A percentile compares a stretch with the other conserved stretches of the same genome.
These are phyloP conservation scores for Xiphophorus birchmanni DNA, from an alignment of 2,797 vertebrate species.

Conservation along the genomic window DNA sequence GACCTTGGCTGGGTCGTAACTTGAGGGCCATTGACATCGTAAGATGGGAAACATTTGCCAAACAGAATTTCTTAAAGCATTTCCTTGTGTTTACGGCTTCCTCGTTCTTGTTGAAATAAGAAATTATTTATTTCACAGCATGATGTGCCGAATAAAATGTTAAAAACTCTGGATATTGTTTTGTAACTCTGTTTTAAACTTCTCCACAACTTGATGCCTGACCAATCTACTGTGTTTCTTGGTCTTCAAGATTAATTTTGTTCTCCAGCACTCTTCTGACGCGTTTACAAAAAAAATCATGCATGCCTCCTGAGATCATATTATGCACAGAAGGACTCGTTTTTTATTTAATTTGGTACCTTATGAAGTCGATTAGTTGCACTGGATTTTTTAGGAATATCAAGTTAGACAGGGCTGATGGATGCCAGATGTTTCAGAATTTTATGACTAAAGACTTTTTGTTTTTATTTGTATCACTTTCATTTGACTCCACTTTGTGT, in stretches of 20 bases:
- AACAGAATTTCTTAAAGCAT: background rate
- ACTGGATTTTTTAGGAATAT: background rate
- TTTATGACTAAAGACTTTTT: background rate
- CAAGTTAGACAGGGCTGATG: background rate
- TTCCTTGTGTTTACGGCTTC: background rate
- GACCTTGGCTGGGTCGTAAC: background rate
- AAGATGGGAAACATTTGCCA: background rate
- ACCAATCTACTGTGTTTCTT: background rate
- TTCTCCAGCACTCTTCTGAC: background rate
- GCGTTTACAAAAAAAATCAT: background rate
- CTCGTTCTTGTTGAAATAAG: background rate
- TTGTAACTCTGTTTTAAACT: background rate
- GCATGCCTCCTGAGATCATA: background rate
- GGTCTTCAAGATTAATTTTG: background rate
- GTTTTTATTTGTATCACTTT: background rate
- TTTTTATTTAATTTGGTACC: background rate
- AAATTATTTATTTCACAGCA: background rate
- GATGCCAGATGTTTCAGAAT: background rate
- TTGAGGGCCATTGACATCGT: background rate
- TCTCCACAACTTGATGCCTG: background rate
- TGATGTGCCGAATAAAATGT: background rate
- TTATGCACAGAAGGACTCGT: background rate
- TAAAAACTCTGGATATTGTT: background rate
- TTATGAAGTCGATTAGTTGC: background rate
- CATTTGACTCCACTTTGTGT: conserved; percentile 1